These are phyloP conservation scores for Rattus norvegicus DNA, from an alignment of 2,113 vertebrate genomes.

Conservation along the genomic window DNA sequence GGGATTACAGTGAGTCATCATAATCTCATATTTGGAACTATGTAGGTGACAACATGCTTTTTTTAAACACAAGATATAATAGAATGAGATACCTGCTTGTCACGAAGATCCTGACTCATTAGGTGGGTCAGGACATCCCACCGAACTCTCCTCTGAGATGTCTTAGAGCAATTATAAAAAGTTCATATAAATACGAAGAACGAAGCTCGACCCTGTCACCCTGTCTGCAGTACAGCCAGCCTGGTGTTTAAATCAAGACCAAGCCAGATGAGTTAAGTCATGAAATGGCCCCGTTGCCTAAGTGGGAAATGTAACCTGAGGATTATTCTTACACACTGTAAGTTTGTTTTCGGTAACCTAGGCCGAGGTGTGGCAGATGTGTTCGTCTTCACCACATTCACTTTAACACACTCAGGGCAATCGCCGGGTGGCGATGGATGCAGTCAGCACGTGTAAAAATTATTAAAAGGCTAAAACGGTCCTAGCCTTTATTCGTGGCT, in stretches of 20 bases:
- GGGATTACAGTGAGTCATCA: conserved; percentile 57
- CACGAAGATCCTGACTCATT: conserved; percentile 47
- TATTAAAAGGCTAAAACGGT: background rate
- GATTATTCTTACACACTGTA: background rate
- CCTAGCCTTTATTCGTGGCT: background rate
- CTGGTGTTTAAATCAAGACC: background rate
- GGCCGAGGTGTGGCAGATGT: background rate
- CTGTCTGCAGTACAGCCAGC: background rate
- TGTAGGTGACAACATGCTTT: conserved; percentile 55
- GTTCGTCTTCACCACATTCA: background rate
- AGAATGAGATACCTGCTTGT: conserved; percentile 47
- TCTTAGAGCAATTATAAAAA: conserved; percentile 25
- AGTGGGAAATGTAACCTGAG: background rate
- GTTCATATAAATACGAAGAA: background rate
- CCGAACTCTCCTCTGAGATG: conserved; percentile 27
- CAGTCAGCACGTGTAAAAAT: background rate
- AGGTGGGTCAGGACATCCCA: conserved; percentile 26
- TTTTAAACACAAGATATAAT: conserved; percentile 45
- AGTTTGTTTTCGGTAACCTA: background rate
- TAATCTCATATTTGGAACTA: conserved; percentile 65
- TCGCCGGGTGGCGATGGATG: too few relatives aligned
- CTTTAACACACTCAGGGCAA: background rate
- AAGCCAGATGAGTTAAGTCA: background rate
- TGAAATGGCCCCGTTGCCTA: background rate
- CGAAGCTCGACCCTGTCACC: background rate